Conservation (phyloP, 2,797 vertebrate genomes). For the Enteromius trimaculatus region DNA sequence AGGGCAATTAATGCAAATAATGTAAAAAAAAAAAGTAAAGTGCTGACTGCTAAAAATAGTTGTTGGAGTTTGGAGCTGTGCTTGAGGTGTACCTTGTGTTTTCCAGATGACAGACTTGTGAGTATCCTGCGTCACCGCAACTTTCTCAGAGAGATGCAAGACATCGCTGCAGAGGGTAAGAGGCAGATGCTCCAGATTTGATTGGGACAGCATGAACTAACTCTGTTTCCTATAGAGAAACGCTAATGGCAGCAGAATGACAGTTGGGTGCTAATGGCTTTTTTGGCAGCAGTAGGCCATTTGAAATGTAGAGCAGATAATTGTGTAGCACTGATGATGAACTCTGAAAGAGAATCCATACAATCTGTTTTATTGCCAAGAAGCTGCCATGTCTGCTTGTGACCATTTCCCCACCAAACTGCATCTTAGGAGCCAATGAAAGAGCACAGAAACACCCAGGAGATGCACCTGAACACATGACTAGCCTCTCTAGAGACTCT, state of each 20-base stretch:
- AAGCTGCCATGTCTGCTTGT: slow-evolving; percentile 20
- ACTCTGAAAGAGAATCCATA: slow-evolving; percentile 18
- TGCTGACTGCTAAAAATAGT: slow-evolving; percentile 66
- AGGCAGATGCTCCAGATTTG: slow-evolving; percentile 14
- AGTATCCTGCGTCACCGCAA: slow-evolving; percentile 90
- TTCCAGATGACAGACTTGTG: slow-evolving; percentile 90
- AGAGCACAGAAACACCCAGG: slow-evolving; percentile 73
- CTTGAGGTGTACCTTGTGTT: slow-evolving; percentile 42
- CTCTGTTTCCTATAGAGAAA: slow-evolving; percentile 26
- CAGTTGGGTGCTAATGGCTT: background rate
- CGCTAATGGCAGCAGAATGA: slow-evolving; percentile 26
- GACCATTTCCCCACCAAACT: slow-evolving; percentile 11
- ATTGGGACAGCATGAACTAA: background rate
- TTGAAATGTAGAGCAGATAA: slow-evolving; percentile 14
- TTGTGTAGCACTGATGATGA: background rate
- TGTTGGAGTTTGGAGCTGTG: slow-evolving; percentile 4
- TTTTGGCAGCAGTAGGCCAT: slow-evolving; percentile 21
- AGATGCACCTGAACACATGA: slow-evolving; percentile 71
- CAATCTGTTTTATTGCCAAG: slow-evolving; percentile 12
- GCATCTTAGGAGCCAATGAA: slow-evolving; percentile 80
- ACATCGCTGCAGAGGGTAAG: slow-evolving; percentile 89
- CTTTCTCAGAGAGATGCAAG: slow-evolving; percentile 91
- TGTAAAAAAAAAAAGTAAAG: slow-evolving; percentile 55
- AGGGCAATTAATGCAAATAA: slow-evolving; percentile 70
- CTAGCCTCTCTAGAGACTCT: slow-evolving; percentile 65